A percentile compares a stretch with the other conserved stretches of the same genome.
These are phyloP conservation scores for Tetragonula clypearis DNA, from an alignment of 1,140 invertebrate species.

Conservation along the genomic window DNA sequence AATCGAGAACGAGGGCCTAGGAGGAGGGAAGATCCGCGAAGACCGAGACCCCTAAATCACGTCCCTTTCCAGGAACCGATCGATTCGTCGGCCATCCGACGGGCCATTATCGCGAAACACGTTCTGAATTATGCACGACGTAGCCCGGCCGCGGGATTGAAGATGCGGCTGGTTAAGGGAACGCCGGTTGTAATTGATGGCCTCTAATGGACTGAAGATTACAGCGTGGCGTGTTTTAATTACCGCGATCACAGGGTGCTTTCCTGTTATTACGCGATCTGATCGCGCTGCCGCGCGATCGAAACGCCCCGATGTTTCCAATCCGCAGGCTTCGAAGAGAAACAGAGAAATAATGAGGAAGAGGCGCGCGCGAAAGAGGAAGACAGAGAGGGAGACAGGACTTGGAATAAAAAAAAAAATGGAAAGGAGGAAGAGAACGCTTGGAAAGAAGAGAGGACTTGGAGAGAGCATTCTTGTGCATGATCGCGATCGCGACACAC, in stretches of 20 bases:
- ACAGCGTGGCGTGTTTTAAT: constrained; percentile 66
- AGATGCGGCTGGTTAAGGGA: constrained; percentile 38
- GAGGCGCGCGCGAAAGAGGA: background rate
- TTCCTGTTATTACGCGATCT: constrained; percentile 61
- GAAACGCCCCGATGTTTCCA: constrained; percentile 48
- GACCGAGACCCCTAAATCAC: constrained; percentile 55
- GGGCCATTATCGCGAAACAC: constrained; percentile 59
- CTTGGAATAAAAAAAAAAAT: background rate
- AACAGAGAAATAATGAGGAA: background rate
- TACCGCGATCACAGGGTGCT: constrained; percentile 55
- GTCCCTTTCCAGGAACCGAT: constrained; percentile 60
- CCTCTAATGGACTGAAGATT: constrained; percentile 70
- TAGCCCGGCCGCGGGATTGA: background rate
- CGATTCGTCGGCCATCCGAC: constrained; percentile 35
- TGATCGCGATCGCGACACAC: constrained; percentile 34
- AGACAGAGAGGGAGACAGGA: background rate
- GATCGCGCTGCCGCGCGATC: constrained; percentile 42
- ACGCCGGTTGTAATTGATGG: constrained; percentile 64
- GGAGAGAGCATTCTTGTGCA: background rate
- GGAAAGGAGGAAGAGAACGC: background rate
- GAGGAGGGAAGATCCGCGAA: background rate
- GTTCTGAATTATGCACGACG: constrained; percentile 62
- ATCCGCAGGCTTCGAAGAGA: constrained; percentile 25
- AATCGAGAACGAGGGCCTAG: constrained; percentile 42
- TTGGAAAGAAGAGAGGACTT: background rate